Evolutionary conservation across 2,888 invertebrate genomes (phyloP), one percentile per base, ranked within the genome.

Genomic region (Disparrhopalites patrizii): DNA sequence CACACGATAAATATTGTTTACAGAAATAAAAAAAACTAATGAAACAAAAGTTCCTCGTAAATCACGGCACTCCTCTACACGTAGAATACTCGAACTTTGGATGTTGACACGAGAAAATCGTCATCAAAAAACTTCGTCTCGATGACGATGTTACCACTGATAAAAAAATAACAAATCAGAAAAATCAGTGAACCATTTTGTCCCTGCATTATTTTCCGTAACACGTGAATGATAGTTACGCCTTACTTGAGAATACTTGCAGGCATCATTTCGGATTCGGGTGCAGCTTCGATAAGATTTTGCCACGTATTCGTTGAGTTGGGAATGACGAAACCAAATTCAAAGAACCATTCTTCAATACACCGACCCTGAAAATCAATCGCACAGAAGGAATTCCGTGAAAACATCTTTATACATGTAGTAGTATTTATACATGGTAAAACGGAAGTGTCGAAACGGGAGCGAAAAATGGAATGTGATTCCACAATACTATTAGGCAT

Each of bases 221-320:
- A n/a, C n/a, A n/a, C n/a, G n/a, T n/a, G n/a, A n/a, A n/a, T n/a
- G n/a, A n/a, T n/a, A 28, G 25, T 31, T 13, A 15, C 3, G 5
- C 63, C 81, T 80, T 81, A 95, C 95, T 94, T 98, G 74, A 99
- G 85, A 69, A 98, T 87, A 80, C 91, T 92, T 4, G 98, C 96
- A n/a, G 99, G 98, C 94, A 99, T 96, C 98, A 99, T 99, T 82
- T 99, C 96, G 62, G 93, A 93, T 80, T 99, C 98, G 0, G 99
- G 98, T 0, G 99, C 98, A 13, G 99, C 98, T 81, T 98, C 96
- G 76, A 99, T 96, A 65, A 95, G 85, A 62, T 94, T 96, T 80
- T 99, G 98, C 99, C 99, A 99, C 13, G 98, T 98, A 80, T 99
- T 99, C 50, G 97, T 98, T 8, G 98, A 98, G 76, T 94, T 93